Evolutionary conservation across 2,888 invertebrate species (phyloP), one percentile per base, ranked within the genome.

Genomic region (Xanthostigma xanthostigma): DNA sequence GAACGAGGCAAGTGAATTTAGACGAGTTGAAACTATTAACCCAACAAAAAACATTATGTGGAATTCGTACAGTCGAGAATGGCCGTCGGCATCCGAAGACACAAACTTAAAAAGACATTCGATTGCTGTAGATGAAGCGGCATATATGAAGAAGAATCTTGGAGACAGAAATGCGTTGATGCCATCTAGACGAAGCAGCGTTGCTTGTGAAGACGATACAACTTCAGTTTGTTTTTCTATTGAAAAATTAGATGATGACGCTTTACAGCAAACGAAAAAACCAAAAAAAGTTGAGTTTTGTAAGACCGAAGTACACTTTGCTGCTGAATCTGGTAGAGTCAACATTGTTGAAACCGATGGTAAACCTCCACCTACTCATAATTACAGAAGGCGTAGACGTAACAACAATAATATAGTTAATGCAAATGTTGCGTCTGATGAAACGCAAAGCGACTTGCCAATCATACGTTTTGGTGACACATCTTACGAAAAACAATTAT

Each of bases 341-440:
- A 87, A 89, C 60, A 88, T 90, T 50, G 88, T 90, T 36, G 87
- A 88, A 60, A 89, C 89, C 0, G 87, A 88, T 64, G 86, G 84
- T 53, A 89, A 90, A 63, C 89, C 89, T 41, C 88, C 88, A 9
- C 86, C 89, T 6, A 83, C 84, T 1, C 84, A 83, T 60, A 83
- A 85, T 62, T 87, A 86, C 61, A 72, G 88, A 53, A 73, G 83
- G 58, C 70, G 83, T 54, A 74, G 81, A 55, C 69, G 76, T 58
- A 72, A 71, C 51, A 75, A 17, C 17, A 27, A 27, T 6, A 27
- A 27, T 27, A 6, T 27, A 27, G 27, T 27, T 6, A 27, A 6
- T 27, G 27, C 27, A 27, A 27, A 27, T 27, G 27, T 27, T 27
- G 27, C 6, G 1, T 27, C 27, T 27, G 27, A 27, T 27, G 27